Percentiles rank a stretch among this genome's conserved stretches.
Evolutionary conservation across 53 echinoderm and acorn worm genomes (phyloP).

Genomic region (Patiria pectinifera): DNA sequence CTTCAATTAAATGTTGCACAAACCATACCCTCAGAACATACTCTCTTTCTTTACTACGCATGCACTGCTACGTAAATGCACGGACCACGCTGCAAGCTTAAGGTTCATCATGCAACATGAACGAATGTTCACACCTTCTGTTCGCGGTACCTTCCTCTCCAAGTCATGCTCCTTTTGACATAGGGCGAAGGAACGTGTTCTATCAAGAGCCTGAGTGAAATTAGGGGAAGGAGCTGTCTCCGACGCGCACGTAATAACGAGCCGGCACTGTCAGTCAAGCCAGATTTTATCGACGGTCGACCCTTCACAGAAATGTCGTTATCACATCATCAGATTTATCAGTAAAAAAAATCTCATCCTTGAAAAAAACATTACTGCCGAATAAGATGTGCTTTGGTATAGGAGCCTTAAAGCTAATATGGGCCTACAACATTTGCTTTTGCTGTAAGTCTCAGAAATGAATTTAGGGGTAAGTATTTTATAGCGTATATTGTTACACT

Average conservation of each 20-base stretch:
- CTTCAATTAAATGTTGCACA: too few relatives aligned
- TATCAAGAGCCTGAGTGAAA: not conserved
- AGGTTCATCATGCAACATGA: not conserved
- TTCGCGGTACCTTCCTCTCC: not conserved
- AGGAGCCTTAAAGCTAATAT: too few relatives aligned
- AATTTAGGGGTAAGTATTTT: too few relatives aligned
- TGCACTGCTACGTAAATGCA: not conserved
- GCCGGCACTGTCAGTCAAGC: not conserved
- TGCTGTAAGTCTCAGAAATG: too few relatives aligned
- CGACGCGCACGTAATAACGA: not conserved
- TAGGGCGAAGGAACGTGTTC: not conserved
- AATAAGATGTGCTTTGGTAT: too few relatives aligned
- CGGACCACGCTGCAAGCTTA: not conserved
- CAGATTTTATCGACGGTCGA: not conserved
- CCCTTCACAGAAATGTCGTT: not conserved
- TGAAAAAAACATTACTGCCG: too few relatives aligned
- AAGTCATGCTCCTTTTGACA: not conserved
- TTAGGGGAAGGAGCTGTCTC: not conserved
- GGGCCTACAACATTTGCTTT: too few relatives aligned
- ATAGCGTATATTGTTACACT: too few relatives aligned
- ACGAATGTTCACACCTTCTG: not conserved
- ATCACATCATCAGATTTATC: too few relatives aligned
- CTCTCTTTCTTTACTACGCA: too few relatives aligned
- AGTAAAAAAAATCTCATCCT: too few relatives aligned
- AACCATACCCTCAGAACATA: too few relatives aligned